phyloP scores from a whole-genome alignment of 2,888 invertebrate species.

The Tenthredo mesomela region DNA sequence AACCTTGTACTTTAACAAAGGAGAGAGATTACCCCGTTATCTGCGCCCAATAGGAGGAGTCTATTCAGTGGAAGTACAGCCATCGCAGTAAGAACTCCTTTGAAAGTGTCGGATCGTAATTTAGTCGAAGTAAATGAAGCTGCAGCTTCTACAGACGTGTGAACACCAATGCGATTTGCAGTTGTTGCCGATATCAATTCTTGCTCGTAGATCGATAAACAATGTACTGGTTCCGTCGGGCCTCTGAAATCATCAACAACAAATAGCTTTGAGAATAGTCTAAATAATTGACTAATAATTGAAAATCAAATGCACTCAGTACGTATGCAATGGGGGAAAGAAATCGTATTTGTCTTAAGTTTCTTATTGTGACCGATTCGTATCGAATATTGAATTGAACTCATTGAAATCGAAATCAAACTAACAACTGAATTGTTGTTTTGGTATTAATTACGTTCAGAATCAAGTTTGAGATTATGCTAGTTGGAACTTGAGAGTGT shows the following conservation, averaged over 20 bases:
- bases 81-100: constrained; percentile 95
- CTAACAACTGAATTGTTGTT: not conserved
- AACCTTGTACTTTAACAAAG: constrained; percentile 82
- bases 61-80: constrained; percentile 94
- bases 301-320: too few species aligned
- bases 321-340: not conserved
- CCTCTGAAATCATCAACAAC: constrained; percentile 82
- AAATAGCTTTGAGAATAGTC: not conserved
- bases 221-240: constrained; percentile 95
- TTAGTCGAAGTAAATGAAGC: constrained; percentile 91
- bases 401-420: too few species aligned
- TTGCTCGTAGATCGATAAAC: constrained; percentile 88
- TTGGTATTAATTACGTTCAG: not conserved
- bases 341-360: not conserved
- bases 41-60: constrained; percentile 93
- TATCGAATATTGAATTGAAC: not conserved
- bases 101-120: constrained; percentile 93
- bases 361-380: not conserved
- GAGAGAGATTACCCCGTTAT: constrained; percentile 91
- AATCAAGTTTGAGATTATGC: not conserved
- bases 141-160: constrained; percentile 86
- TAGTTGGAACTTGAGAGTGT: not conserved
- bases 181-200: constrained; percentile 95
- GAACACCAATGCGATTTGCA: constrained; percentile 94
- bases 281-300: not conserved